phyloP scores from a whole-genome alignment of 2,888 invertebrate genomes.

The Alviniconcha strummeri region DNA sequence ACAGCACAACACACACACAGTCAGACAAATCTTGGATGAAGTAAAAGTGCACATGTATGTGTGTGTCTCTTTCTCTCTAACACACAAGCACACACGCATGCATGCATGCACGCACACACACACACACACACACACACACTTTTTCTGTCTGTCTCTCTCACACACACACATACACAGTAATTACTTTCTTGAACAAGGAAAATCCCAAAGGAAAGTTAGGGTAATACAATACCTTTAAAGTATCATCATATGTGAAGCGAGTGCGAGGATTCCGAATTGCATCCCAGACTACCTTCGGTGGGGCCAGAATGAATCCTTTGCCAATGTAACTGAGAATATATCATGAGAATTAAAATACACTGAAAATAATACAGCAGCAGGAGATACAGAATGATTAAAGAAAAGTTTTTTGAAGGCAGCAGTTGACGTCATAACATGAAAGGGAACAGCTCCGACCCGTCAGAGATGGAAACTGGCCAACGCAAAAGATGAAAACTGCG shows the following conservation, averaged over 20 bases:
- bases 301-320: slow-evolving; percentile 66
- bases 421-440: too few relatives aligned
- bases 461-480: too few relatives aligned
- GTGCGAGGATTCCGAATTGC: slow-evolving; percentile 66
- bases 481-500: too few relatives aligned
- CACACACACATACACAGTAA: not conserved
- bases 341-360: not conserved
- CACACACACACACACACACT: not conserved
- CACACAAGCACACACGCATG: not conserved
- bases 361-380: not conserved
- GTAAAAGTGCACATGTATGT: too few relatives aligned
- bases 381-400: too few relatives aligned
- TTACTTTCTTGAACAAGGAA: not conserved
- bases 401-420: too few relatives aligned
- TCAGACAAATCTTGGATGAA: too few relatives aligned
- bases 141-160: too few relatives aligned
- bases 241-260: slow-evolving; percentile 69
- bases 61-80: too few relatives aligned
- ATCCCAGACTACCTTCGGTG: slow-evolving; percentile 67
- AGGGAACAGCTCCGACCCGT: too few relatives aligned
- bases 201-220: too few relatives aligned
- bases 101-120: not conserved
- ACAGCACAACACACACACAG: not conserved
- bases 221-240: slow-evolving; percentile 60
- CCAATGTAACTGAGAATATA: slow-evolving; percentile 63